Evolutionary conservation across 1,140 invertebrate species (phyloP).

Genomic region (Drosophila simulans): DNA sequence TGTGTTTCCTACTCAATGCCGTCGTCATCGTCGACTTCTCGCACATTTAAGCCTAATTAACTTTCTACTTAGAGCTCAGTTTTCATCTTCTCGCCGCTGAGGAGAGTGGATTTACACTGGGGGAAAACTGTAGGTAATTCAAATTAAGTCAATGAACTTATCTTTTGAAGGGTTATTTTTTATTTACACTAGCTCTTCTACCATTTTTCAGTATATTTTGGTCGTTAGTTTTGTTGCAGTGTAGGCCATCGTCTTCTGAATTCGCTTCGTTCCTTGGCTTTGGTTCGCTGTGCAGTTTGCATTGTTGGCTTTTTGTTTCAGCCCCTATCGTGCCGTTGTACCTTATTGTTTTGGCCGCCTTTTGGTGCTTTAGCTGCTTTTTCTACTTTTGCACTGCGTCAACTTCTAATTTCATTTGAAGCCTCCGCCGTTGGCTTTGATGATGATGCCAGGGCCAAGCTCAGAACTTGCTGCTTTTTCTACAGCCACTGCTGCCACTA

Average conservation of each 20-base stretch:
- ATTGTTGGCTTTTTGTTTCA: conserved; percentile 56
- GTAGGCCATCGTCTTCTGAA: conserved; percentile 15
- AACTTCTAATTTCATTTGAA: conserved; percentile 81
- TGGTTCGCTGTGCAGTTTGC: conserved; percentile 52
- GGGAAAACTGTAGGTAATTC: not conserved
- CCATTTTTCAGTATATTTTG: too few species aligned
- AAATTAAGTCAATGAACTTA: too few species aligned
- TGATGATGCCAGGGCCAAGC: conserved; percentile 75
- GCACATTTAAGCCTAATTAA: conserved; percentile 83
- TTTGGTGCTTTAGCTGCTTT: conserved; percentile 30
- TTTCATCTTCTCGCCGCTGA: conserved; percentile 44
- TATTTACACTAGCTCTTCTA: too few species aligned
- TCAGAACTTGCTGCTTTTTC: conserved; percentile 39
- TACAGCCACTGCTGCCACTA: not conserved
- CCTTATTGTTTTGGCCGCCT: conserved; percentile 49
- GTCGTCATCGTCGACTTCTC: conserved; percentile 53
- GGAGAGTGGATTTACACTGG: conserved; percentile 28
- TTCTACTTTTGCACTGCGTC: conserved; percentile 64
- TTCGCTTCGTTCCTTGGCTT: conserved; percentile 29
- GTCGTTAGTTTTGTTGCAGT: not conserved
- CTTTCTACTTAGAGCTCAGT: conserved; percentile 75
- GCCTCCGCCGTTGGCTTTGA: conserved; percentile 66
- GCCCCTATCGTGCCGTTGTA: conserved; percentile 38
- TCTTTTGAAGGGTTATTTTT: too few species aligned
- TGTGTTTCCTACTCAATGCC: conserved; percentile 51